Conservation (phyloP, 2,113 vertebrate species). For the Polyodon spathula region DNA sequence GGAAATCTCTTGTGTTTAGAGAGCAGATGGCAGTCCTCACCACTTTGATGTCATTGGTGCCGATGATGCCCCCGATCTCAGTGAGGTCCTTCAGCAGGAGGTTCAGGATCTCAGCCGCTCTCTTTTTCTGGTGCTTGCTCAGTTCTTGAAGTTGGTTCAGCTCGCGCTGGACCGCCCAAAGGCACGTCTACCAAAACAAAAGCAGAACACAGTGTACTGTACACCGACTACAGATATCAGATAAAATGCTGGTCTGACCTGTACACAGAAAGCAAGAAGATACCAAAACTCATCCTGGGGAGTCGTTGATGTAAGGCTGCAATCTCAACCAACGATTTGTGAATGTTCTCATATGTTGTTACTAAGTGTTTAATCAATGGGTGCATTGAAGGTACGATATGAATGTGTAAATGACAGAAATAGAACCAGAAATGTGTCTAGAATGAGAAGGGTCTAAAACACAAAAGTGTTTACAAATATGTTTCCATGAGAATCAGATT, state of each 20-base stretch:
- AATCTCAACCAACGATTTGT: too few relatives aligned
- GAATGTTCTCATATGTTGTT: too few relatives aligned
- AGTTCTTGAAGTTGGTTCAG: slow-evolving; percentile 77
- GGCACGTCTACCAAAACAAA: slow-evolving; percentile 51
- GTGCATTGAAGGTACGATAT: too few relatives aligned
- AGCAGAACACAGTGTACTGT: slow-evolving; percentile 17
- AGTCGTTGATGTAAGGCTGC: too few relatives aligned
- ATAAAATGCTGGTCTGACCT: neutral
- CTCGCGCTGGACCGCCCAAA: slow-evolving; percentile 67
- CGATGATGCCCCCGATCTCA: slow-evolving; percentile 78
- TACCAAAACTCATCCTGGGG: neutral
- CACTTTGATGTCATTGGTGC: slow-evolving; percentile 72
- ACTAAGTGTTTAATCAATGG: too few relatives aligned
- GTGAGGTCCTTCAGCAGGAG: slow-evolving; percentile 76
- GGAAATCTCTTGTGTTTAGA: neutral
- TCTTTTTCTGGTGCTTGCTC: slow-evolving; percentile 78
- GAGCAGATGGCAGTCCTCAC: slow-evolving; percentile 39
- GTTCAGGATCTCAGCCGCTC: slow-evolving; percentile 74
- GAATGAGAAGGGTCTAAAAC: too few relatives aligned
- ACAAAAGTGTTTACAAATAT: too few relatives aligned
- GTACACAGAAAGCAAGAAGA: neutral
- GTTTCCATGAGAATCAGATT: too few relatives aligned
- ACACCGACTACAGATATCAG: neutral
- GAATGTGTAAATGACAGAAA: too few relatives aligned
- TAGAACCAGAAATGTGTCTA: too few relatives aligned